Evolutionary conservation across 2,113 vertebrate species (phyloP), one percentile per base, ranked within the genome.

Genomic region (Passer domesticus): DNA sequence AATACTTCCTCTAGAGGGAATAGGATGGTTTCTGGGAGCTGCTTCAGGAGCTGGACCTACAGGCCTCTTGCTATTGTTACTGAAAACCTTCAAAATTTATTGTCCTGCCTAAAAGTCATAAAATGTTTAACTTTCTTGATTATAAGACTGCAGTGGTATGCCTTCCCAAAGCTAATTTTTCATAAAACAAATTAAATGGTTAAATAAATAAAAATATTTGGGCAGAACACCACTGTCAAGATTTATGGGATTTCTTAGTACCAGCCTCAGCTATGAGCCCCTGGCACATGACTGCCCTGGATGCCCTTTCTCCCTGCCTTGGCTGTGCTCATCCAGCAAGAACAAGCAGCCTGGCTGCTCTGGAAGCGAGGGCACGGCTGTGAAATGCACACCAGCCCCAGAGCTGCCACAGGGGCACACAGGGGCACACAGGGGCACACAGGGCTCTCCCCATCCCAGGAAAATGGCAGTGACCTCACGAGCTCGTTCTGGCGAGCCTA

Each of bases 21-120:
- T 59, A 73, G 49, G 69, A 63, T 17, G 75, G 67, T 74, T 80
- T 33, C 22, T 17, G 47, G 7, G 50, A 94, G 82, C 55, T 28
- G 89, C 74, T 93, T n/a, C 67, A 47, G 53, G 53, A 79, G 91
- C n/a, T 5, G 15, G 39, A 69, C 82, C 81, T 69, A 56, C 30
- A 60, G 75, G 59, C 67, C 68, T 66, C 80, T 89, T 0, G 0
- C 63, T 95, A 52, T 74, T 83, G 91, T 67, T 94, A 93, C 24
- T 94, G 93, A 95, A 90, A 96, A 92, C 89, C 60, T 86, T 56
- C 35, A 52, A 20, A 83, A 91, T 88, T 83, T 95, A 95, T 89
- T 88, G 72, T 43, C 63, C 68, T 50, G n/a, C 74, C 79, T 76
- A 43, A 92, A 94, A 86, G 77, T 58, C 70, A 77, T 44, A 62